A percentile compares a stretch with the other conserved stretches of the same genome.
Conservation (phyloP, 2,113 vertebrate species). For the Colaptes auratus region DNA sequence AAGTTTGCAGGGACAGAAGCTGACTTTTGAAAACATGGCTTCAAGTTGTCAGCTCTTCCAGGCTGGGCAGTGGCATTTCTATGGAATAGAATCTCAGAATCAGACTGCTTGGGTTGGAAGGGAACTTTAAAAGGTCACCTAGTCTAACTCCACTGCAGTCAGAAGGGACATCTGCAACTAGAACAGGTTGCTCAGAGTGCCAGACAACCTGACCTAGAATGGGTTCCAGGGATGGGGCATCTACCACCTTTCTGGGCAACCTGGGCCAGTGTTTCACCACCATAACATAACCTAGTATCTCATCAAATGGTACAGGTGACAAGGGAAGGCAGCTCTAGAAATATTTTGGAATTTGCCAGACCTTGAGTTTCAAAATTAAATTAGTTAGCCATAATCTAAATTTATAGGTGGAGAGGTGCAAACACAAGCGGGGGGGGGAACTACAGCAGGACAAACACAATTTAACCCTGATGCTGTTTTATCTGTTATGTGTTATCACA, state of each 20-base stretch:
- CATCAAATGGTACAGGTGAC: not conserved
- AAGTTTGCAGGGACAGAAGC: not conserved
- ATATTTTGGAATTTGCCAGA: not conserved
- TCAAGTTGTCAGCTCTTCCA: not conserved
- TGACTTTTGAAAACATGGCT: not conserved
- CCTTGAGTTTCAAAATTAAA: not conserved
- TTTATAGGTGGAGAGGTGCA: not conserved
- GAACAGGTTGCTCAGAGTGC: no score
- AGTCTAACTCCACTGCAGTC: no score
- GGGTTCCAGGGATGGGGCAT: no score
- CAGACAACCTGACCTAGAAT: no score
- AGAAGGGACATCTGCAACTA: no score
- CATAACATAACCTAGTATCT: not conserved
- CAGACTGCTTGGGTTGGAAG: no score
- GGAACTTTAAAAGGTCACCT: no score
- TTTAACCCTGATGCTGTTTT: not conserved
- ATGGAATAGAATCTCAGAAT: not conserved
- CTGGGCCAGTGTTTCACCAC: no score
- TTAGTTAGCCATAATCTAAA: not conserved
- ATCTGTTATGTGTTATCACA: fast-evolving
- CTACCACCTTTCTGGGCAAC: no score
- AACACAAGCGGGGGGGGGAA: not conserved
- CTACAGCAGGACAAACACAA: not conserved
- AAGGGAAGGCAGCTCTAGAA: not conserved
- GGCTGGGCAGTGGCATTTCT: not conserved